Evolutionary conservation across 2,888 invertebrate species (phyloP).

Genomic region (Troglohyphantes excavatus): DNA sequence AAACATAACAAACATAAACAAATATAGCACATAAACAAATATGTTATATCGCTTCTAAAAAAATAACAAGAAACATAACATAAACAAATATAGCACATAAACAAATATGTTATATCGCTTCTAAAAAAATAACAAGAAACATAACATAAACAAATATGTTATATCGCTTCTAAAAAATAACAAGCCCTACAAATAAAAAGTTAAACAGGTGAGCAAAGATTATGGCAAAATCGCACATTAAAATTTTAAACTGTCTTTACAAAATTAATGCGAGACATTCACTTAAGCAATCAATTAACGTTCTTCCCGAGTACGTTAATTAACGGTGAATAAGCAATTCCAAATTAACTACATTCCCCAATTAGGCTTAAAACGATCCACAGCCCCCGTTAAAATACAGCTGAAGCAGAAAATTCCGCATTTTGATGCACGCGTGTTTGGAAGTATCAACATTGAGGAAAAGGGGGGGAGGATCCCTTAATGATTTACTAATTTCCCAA

Average conservation of each 20-base stretch:
- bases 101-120: no score
- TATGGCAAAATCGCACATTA: no score
- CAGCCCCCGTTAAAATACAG: background rate
- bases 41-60: no score
- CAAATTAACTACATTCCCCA: conserved; percentile 37
- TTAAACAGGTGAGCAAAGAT: no score
- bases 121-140: no score
- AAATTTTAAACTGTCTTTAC: background rate
- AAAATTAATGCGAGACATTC: background rate
- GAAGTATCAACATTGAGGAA: background rate
- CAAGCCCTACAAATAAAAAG: no score
- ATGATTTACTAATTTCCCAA: conserved; percentile 18
- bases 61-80: no score
- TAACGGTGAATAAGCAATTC: conserved; percentile 23
- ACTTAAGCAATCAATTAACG: conserved; percentile 32
- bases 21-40: no score
- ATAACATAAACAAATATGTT: no score
- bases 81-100: no score
- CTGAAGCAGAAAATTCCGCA: conserved; percentile 23
- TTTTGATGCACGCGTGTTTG: background rate
- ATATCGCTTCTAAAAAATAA: no score
- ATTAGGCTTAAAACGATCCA: conserved; percentile 7
- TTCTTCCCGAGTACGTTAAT: conserved; percentile 27
- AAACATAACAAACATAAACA: no score
- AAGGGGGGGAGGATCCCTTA: conserved; percentile 1